These are phyloP conservation scores for Sinocyclocheilus maitianheensis DNA, from an alignment of 2,113 vertebrate species.

Conservation along the genomic window DNA sequence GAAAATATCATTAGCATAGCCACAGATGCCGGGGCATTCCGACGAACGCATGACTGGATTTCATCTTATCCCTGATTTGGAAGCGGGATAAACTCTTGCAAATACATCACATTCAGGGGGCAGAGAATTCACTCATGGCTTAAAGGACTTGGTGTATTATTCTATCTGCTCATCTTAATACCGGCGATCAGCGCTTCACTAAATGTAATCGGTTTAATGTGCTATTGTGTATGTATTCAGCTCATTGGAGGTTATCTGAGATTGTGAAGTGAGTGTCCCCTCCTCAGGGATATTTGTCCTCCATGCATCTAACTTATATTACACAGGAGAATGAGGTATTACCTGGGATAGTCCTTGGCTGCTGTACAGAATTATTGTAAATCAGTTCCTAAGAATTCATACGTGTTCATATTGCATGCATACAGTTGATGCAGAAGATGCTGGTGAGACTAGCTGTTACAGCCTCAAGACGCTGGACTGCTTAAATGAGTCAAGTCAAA, in stretches of 20 bases:
- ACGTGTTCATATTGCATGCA: background rate
- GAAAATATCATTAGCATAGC: constrained; percentile 64
- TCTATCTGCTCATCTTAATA: constrained; percentile 50
- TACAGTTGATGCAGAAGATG: background rate
- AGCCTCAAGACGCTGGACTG: background rate
- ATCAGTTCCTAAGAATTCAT: background rate
- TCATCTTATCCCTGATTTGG: constrained; percentile 51
- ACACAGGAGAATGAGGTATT: constrained; percentile 10
- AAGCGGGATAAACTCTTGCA: constrained; percentile 50
- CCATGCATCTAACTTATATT: constrained; percentile 11
- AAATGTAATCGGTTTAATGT: constrained; percentile 45
- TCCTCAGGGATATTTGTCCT: constrained; percentile 39
- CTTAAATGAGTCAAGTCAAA: background rate
- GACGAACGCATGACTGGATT: constrained; percentile 46
- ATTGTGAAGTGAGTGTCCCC: constrained; percentile 40
- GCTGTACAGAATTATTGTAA: constrained; percentile 2
- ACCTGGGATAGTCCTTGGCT: background rate
- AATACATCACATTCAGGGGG: constrained; percentile 39
- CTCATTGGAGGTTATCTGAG: constrained; percentile 45
- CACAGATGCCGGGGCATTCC: constrained; percentile 41
- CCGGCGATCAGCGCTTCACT: constrained; percentile 47
- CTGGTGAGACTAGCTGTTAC: background rate
- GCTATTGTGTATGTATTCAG: constrained; percentile 35
- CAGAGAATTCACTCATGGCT: constrained; percentile 40
- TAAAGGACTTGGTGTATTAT: constrained; percentile 45